Evolutionary conservation across 1,140 invertebrate species (phyloP), one percentile per base, ranked within the genome.

Genomic region (Apis dorsata): DNA sequence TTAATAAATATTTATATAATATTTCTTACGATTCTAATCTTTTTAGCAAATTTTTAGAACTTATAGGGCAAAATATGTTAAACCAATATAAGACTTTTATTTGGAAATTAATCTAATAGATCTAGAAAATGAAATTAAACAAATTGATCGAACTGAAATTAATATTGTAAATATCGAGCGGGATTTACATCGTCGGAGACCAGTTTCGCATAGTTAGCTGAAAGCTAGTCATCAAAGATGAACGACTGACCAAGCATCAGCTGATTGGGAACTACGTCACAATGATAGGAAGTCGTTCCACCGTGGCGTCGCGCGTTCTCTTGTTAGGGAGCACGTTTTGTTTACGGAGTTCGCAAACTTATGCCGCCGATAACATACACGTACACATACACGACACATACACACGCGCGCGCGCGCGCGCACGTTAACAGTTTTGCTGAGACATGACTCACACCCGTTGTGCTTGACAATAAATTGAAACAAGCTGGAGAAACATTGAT

Each of bases 211-310:
- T 21, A 51, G 49, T 53, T 79, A 79, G 75, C 66, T 24, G 70
- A 62, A 73, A 28, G 55, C 17, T n/a, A 21, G 77, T 60, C 24
- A 69, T 68, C 51, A 44, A 59, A 65, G 59, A 68, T 75, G 60
- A 68, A 74, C 72, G 74, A 84, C 63, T 51, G 72, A 28, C n/a
- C 66, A 44, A 79, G 66, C 78, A 63, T 90, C 90, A 90, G 89
- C 89, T 91, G 90, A 89, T 89, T 77, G 84, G 53, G 70, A 83
- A 85, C 81, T 84, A 85, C 88, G 90, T 91, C 89, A 89, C 88
- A 85, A 89, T 84, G 84, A 72, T 68, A 62, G 62, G 76, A 76
- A 83, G 80, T 86, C 81, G 71, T 81, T 86, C 79, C 79, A 86
- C 81, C 79, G 71, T 85, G 71, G 65, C 51, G 80, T n/a, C 73